These are phyloP conservation scores for Hyperoplus lanceolatus DNA, from an alignment of 2,797 vertebrate species.

Conservation along the genomic window DNA sequence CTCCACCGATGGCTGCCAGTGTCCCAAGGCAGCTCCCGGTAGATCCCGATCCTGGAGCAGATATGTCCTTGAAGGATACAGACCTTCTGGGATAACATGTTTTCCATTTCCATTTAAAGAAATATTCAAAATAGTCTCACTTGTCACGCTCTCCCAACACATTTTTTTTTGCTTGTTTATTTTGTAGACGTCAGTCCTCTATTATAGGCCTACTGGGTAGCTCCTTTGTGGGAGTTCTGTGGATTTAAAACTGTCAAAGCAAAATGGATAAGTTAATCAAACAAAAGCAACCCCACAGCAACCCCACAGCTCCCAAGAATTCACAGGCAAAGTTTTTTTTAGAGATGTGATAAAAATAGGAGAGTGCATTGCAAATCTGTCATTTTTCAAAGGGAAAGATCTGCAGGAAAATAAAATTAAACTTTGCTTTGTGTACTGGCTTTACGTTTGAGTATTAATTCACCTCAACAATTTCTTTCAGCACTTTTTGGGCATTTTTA, in stretches of 20 bases:
- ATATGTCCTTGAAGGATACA: constrained; percentile 34
- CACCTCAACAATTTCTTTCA: neutral
- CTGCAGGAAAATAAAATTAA: constrained; percentile 17
- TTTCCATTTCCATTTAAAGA: neutral
- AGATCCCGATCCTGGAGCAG: neutral
- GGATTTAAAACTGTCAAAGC: constrained; percentile 14
- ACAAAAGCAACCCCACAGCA: neutral
- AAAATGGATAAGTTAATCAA: neutral
- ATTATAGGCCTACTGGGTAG: neutral
- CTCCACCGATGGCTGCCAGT: neutral
- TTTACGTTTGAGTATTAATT: neutral
- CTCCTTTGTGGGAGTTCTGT: neutral
- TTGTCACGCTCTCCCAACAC: neutral
- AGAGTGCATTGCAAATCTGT: neutral
- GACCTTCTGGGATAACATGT: constrained; percentile 64
- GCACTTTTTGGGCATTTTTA: too few species aligned
- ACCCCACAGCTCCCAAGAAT: neutral
- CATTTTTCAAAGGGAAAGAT: neutral
- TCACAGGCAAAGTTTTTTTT: constrained; percentile 11
- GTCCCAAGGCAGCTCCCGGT: neutral
- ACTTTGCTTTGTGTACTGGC: constrained; percentile 1
- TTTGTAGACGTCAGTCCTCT: constrained; percentile 13
- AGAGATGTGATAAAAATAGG: neutral
- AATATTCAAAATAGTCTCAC: constrained; percentile 10
- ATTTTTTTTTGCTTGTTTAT: constrained; percentile 6